Base-by-base conservation (phyloP, 2,113 vertebrate species). In the Stictonetta naevosa region DNA sequence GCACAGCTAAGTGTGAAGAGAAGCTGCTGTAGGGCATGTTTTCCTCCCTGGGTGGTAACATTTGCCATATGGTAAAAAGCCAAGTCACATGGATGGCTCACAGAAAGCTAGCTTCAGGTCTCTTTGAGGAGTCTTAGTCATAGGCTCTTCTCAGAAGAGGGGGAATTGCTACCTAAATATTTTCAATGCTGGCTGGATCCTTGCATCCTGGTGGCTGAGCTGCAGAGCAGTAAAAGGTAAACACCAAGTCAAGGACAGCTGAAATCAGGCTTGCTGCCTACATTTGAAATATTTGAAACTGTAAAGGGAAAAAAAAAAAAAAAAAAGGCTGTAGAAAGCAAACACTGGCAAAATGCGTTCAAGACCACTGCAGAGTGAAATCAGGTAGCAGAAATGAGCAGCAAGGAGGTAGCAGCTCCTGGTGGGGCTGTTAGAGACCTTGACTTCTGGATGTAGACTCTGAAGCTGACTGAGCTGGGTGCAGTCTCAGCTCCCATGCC, bases 311-410 rank as follows among this genome's bases (percentile, higher is more conserved):
- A 44, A 44, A 44, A 44, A 44, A 53, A 44, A 14, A 69, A 53
- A 44, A 19, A 69, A 76, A 77, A 86, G 23, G 10, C 68, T 86
- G 42, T 68, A 38, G 80, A 38, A 86, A 95, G 60, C 0, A 1
- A 78, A 8, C 2, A 1, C 40, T 20, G 23, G 71, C 55, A 77
- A 67, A 94, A 95, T 34, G 6, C 60, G 73, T 86, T 34, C 80
- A 73, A 72, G 93, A 90, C n/a, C 44, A 52, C 19, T 3, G 7
- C 33, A 53, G 34, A 81, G 83, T 95, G 90, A 94, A 95, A 75
- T 79, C 83, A 92, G 83, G 88, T 83, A 53, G 94, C 86, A 92
- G 86, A 92, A 93, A 84, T 67, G 58, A 90, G 64, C 40, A 52
- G 73, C 73, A 26, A 28, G 90, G 63, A 69, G 76, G 88, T 46